Evolutionary conservation across 2,888 invertebrate species (phyloP), one percentile per base, ranked within the genome.

Genomic region (Sinodicranocentrus sp.): DNA sequence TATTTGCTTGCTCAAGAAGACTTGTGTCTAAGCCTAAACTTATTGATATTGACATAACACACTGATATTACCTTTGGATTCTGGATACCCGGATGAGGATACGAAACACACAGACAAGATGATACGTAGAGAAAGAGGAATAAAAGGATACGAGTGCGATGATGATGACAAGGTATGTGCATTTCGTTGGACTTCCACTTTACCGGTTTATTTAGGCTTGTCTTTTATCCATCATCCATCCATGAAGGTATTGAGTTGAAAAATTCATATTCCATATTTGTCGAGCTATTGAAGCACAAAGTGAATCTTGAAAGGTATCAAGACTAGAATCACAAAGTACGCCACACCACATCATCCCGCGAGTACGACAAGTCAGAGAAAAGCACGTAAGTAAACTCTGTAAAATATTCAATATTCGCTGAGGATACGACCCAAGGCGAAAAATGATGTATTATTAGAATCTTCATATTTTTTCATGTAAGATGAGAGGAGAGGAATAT

Each of bases 391-490:
- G 25, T 25, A 23, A 25, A 23, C 59, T 59, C 19, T 13, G 6
- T 54, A 17, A 54, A 54, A 54, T 23, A 59, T 59, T 59, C 59
- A 59, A 59, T 59, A 59, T 59, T 59, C 59, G 23, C 19, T 17
- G 19, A 54, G 21, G 54, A 54, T 21, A 17, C 54, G 54, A 26
- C 61, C 26, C 15, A 23, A 61, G 61, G 61, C 61, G 15, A 61
- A 61, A 61, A 61, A 61, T 59, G 61, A 61, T 61, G 61, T 61
- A 61, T 61, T 61, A 61, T 61, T 61, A 61, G 61, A 61, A 61
- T 61, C 61, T 25, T 19, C 23, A 61, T 52, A 6, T 23, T 8
- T n/a, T 61, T 61, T 52, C 39, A 54, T 54, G 54, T 54, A 21
- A 54, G 21, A 19, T 10, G 54, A 54, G 39, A 39, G 8, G 39